Evolutionary conservation across 2,113 vertebrate genomes (phyloP).

Genomic region (Bujurquina vittata): DNA sequence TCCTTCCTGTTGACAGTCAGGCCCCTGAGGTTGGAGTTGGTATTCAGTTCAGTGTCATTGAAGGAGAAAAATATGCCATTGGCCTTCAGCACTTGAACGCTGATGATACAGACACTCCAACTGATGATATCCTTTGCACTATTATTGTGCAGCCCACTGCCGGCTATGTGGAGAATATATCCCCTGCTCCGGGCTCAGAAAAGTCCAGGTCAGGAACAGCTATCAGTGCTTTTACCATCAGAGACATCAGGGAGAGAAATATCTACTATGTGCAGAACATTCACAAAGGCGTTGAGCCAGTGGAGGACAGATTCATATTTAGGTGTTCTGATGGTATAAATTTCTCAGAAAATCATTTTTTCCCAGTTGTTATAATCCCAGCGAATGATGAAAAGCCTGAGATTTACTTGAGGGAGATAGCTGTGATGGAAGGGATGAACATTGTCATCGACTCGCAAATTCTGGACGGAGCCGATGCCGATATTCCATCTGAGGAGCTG

Average conservation of each 20-base stretch:
- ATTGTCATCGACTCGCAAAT: slow-evolving; percentile 88
- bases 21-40: slow-evolving; percentile 85
- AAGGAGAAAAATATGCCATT: slow-evolving; percentile 87
- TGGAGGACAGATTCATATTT: slow-evolving; percentile 92
- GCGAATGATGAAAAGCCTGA: slow-evolving; percentile 94
- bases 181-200: slow-evolving; percentile 95
- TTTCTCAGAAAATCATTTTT: slow-evolving; percentile 88
- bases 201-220: slow-evolving; percentile 91
- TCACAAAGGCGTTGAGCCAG: slow-evolving; percentile 89
- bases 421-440: slow-evolving; percentile 96
- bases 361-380: slow-evolving; percentile 87
- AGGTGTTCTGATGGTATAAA: slow-evolving; percentile 94
- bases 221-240: slow-evolving; percentile 90
- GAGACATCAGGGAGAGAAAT: slow-evolving; percentile 86
- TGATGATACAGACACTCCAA: slow-evolving; percentile 87
- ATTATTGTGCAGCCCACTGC: slow-evolving; percentile 88
- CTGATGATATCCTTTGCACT: slow-evolving; percentile 91
- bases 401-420: slow-evolving; percentile 87
- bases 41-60: slow-evolving; percentile 83
- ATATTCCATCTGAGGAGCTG: slow-evolving; percentile 86
- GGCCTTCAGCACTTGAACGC: slow-evolving; percentile 82
- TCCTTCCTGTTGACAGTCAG: slow-evolving; percentile 93
- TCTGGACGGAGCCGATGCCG: slow-evolving; percentile 87
- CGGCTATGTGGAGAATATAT: slow-evolving; percentile 94
- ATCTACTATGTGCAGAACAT: slow-evolving; percentile 94